A percentile compares a stretch with the other conserved stretches of the same genome.
phyloP scores from a whole-genome alignment of 1,140 invertebrate genomes.

The Cyclargus thomasi region DNA sequence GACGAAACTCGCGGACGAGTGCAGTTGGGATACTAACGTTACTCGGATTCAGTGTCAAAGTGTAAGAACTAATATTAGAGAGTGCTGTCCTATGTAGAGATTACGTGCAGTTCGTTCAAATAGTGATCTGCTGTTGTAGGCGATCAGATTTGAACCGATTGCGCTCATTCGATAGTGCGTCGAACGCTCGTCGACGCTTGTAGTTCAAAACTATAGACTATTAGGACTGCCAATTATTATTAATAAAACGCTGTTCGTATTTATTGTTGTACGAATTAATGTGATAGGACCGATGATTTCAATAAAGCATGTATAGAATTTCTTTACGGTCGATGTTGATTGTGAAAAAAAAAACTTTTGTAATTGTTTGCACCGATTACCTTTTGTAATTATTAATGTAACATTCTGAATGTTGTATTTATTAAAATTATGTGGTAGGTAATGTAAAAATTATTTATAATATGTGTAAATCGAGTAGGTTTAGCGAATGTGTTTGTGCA shows the following conservation, averaged over 20 bases:
- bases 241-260: constrained; percentile 56
- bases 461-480: constrained; percentile 61
- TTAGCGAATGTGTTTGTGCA: constrained; percentile 67
- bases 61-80: constrained; percentile 8
- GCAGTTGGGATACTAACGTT: constrained; percentile 1
- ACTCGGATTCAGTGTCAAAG: constrained; percentile 8
- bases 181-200: constrained; percentile 24
- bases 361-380: constrained; percentile 67
- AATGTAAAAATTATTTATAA: constrained; percentile 59
- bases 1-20: neutral
- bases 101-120: constrained; percentile 12
- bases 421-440: constrained; percentile 52
- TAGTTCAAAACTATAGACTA: constrained; percentile 48
- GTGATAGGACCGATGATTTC: constrained; percentile 55
- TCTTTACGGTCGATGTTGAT: constrained; percentile 50
- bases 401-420: constrained; percentile 71
- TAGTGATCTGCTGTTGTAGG: constrained; percentile 16
- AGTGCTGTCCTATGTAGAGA: constrained; percentile 14
- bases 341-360: constrained; percentile 54
- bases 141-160: constrained; percentile 7
- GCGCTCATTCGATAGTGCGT: constrained; percentile 14
- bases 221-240: constrained; percentile 65
- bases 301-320: constrained; percentile 53
- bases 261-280: constrained; percentile 63
- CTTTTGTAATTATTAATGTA: constrained; percentile 72